phyloP scores from a whole-genome alignment of 2,888 invertebrate species.

The Temnothorax unifasciatus region DNA sequence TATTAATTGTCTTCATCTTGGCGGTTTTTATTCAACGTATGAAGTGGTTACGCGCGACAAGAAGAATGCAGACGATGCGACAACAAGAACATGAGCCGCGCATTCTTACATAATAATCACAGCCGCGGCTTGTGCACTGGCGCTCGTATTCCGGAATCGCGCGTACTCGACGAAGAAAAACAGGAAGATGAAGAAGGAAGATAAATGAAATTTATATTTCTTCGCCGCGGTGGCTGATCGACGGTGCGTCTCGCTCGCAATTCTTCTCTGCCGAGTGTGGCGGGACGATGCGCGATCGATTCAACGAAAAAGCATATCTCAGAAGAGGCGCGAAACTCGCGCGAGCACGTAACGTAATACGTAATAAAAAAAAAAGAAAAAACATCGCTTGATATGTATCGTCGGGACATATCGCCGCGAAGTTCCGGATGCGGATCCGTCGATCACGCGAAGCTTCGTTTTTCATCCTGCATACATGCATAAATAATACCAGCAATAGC shows the following conservation, averaged over 20 bases:
- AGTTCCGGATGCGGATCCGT: slow-evolving; percentile 16
- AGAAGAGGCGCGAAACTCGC: not conserved
- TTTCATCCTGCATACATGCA: slow-evolving; percentile 22
- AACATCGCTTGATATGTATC: not conserved
- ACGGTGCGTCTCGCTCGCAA: not conserved
- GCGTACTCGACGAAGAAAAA: not conserved
- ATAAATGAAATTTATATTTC: slow-evolving; percentile 38
- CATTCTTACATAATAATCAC: slow-evolving; percentile 71
- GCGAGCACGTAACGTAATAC: not conserved
- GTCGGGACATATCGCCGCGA: not conserved
- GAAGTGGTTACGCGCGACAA: slow-evolving; percentile 62
- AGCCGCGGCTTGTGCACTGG: slow-evolving; percentile 62
- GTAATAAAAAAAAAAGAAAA: slow-evolving; percentile 16
- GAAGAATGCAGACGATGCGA: slow-evolving; percentile 67
- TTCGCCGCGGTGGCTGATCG: not conserved
- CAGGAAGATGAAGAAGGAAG: not conserved
- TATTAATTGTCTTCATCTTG: slow-evolving; percentile 64
- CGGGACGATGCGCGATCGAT: not conserved
- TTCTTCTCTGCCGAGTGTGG: not conserved
- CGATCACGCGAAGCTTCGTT: slow-evolving; percentile 20
- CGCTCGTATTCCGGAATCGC: slow-evolving; percentile 25
- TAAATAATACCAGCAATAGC: slow-evolving; percentile 7
- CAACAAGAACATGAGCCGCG: slow-evolving; percentile 55
- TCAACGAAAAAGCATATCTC: slow-evolving; percentile 46
- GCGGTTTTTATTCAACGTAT: slow-evolving; percentile 57